These are phyloP conservation scores for Danaus melanippus DNA, from an alignment of 1,140 invertebrate species.

Conservation along the genomic window DNA sequence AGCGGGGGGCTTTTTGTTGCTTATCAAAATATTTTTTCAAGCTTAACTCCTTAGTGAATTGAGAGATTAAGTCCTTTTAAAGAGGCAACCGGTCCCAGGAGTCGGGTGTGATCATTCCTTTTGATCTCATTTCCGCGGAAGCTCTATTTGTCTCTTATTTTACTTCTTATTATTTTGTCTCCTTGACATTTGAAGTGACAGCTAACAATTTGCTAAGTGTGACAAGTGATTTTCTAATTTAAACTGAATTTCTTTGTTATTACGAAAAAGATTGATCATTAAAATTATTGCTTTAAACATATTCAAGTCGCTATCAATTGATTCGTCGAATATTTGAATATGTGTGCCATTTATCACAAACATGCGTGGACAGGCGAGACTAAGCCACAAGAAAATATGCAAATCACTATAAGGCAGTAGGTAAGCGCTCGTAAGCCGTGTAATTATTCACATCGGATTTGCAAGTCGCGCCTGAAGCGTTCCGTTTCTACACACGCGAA, in stretches of 20 bases:
- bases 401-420: slow-evolving; percentile 67
- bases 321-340: neutral
- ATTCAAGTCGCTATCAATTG: neutral
- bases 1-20: slow-evolving; percentile 60
- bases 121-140: slow-evolving; percentile 68
- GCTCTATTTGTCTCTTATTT: slow-evolving; percentile 72
- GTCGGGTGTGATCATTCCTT: slow-evolving; percentile 66
- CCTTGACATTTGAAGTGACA: slow-evolving; percentile 64
- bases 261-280: too few relatives aligned
- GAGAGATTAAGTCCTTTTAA: slow-evolving; percentile 70
- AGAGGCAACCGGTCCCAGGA: slow-evolving; percentile 63
- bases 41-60: slow-evolving; percentile 72
- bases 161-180: slow-evolving; percentile 59
- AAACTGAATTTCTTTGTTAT: neutral
- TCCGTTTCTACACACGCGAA: slow-evolving; percentile 52
- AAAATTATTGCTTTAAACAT: too few relatives aligned
- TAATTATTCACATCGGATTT: slow-evolving; percentile 72
- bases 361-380: slow-evolving; percentile 23
- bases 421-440: slow-evolving; percentile 67
- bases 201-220: slow-evolving; percentile 54
- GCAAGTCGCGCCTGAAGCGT: slow-evolving; percentile 63
- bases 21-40: slow-evolving; percentile 69
- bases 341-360: slow-evolving; percentile 2
- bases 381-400: slow-evolving; percentile 68
- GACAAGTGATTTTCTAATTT: slow-evolving; percentile 15